phyloP scores from a whole-genome alignment of 35 echinoderm and acorn worm species.

The Ophioderma brevispina region DNA sequence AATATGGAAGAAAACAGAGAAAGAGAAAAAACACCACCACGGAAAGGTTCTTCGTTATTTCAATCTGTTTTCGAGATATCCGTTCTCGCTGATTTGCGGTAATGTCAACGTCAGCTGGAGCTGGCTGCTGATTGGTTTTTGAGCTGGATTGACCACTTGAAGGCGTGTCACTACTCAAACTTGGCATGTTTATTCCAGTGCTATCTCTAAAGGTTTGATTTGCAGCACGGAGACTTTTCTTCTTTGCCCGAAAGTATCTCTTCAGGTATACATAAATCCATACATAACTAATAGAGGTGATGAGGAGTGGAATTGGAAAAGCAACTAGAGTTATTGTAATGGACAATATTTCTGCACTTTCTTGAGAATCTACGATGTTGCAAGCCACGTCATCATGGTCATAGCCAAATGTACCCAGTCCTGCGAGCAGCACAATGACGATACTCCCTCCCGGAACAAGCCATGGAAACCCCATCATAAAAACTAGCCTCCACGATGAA shows the following conservation, averaged over 20 bases:
- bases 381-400: background rate
- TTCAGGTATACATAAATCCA: constrained; percentile 13
- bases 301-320: constrained; percentile 39
- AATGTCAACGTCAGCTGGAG: background rate
- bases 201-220: background rate
- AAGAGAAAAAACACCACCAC: background rate
- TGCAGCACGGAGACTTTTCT: background rate
- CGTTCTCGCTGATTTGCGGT: background rate
- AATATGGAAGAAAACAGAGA: background rate
- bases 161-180: background rate
- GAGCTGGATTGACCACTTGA: background rate
- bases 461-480: background rate
- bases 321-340: constrained; percentile 5
- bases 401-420: background rate
- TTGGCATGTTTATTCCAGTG: background rate
- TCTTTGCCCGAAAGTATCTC: background rate
- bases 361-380: background rate
- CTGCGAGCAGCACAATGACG: background rate
- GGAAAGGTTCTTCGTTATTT: constrained; percentile 17
- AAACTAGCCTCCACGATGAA: background rate
- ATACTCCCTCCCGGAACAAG: background rate
- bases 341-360: constrained; percentile 5
- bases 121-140: too few species aligned
- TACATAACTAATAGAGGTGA: constrained; percentile 33
- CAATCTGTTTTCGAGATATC: background rate